Base-by-base conservation (phyloP, 2,888 invertebrate genomes). In the Graphium colonna region DNA sequence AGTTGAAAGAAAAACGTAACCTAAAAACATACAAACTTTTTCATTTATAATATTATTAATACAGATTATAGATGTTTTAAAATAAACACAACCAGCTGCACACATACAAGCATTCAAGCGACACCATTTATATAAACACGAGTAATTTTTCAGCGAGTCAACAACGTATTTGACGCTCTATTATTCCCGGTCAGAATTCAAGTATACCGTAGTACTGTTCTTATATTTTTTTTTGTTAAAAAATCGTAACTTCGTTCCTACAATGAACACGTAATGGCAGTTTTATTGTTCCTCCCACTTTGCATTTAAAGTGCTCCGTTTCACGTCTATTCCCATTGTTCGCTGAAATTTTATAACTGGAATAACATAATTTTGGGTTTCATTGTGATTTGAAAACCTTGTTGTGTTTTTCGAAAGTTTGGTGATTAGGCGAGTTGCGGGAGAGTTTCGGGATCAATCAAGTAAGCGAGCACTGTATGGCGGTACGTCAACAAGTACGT, bases 401-500 rank as follows among this genome's bases (percentile, higher is more conserved):
- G 13, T 40, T 39, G 13, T 43, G 15, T 31, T 47, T 15, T 42
- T 44, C 40, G 36, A n/a, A n/a, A n/a, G n/a, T n/a, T n/a, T n/a
- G n/a, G n/a, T n/a, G n/a, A n/a, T n/a, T n/a, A n/a, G 33, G 33
- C 5, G 36, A 13, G 12, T 36, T 36, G 36, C 3, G 4, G n/a
- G 9, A 36, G 12, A 3, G 53, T 51, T 56, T 56, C 52, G 36
- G 62, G 61, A 66, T 64, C 58, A 64, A 63, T 63, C 63, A 49
- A 53, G 52, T 60, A 61, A 60, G 63, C 61, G 62, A 61, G 68
- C 71, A 65, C 61, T 64, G 63, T 69, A 69, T 60, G 66, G 62
- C 59, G 65, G 67, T 72, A 71, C 79, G 79, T 83, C 83, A 84
- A 84, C 84, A 84, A 84, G 81, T 83, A 81, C 77, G 66, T 63